A percentile compares a stretch with the other conserved stretches of the same genome.
These are phyloP conservation scores for Lytechinus variegatus DNA, from an alignment of 35 echinoderm and acorn worm species.

Conservation along the genomic window DNA sequence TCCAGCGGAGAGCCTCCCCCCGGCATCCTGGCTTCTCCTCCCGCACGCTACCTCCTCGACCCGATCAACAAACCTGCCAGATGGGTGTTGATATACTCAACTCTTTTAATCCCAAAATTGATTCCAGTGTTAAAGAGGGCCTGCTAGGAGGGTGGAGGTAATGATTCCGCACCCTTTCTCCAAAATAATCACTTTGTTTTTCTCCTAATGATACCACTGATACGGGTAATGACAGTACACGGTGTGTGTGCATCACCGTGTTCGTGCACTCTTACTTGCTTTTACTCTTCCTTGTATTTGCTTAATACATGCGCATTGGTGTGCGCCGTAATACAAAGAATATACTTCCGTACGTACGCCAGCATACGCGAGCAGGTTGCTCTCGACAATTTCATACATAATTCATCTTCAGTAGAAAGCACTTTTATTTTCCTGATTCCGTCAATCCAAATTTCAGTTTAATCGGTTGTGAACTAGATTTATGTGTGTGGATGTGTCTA, in stretches of 20 bases:
- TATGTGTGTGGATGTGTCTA: background rate
- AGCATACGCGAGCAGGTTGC: background rate
- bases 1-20: background rate
- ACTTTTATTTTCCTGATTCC: background rate
- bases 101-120: slow-evolving; percentile 19
- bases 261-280: background rate
- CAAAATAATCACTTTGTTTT: background rate
- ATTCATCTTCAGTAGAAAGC: background rate
- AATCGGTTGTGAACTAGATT: background rate
- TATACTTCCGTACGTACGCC: background rate
- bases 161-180: background rate
- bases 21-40: slow-evolving; percentile 6
- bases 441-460: background rate
- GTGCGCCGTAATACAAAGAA: background rate
- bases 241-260: background rate
- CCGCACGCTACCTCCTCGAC: background rate
- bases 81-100: background rate
- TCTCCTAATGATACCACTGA: background rate
- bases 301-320: background rate
- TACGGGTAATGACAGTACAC: background rate
- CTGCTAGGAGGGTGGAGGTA: background rate
- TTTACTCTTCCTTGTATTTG: background rate
- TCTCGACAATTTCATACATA: background rate
- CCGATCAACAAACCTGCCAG: background rate
- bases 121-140: background rate